Evolutionary conservation across 2,113 vertebrate genomes (phyloP), one percentile per base, ranked within the genome.

Genomic region (Triplophysa siluroides): DNA sequence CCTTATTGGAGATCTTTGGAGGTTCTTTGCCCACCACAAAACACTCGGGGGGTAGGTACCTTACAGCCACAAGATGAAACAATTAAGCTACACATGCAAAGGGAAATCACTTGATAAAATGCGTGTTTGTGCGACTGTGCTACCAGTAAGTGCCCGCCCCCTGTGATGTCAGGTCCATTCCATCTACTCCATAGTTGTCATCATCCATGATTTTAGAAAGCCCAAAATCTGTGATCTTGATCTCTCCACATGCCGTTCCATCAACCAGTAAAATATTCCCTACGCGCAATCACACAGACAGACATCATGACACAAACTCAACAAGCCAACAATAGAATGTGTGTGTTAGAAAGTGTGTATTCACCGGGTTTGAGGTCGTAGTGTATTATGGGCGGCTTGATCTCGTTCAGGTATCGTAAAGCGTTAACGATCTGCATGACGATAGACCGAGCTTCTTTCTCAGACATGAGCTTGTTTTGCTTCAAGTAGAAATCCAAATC

Each of bases 401-500:
- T 99, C 90, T 99, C 96, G 92, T 99, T 99, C 90, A 99, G 95
- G 92, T 99, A 99, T 87, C 96, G 94, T 92, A 99, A 93, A 91
- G 98, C 98, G 87, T 98, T 99, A 87, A 99, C 97, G 83, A 99
- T 99, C 92, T 99, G 98, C 97, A 99, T 99, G 89, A 99, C 95
- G 89, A 99, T 99, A 81, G 98, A 99, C 82, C 98, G 95, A 65
- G 96, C 98, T 93, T 99, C 98, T 89, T 99, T 99, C 91, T 99
- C 98, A 79, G 97, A 94, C 98, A 99, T 99, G 89, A 99, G 89
- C 91, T 99, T 99, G 91, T 99, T 96, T 89, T 99, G 98, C 87
- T 99, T 99, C 93, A 99, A 95, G 95, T 99, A 99, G 91, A 99
- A 99, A 94, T 99, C 98, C 92, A 99, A 94, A 90, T 99, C 98